Percentiles rank a stretch among this genome's conserved stretches.
Conservation (phyloP, 2,888 invertebrate species). For the Harpalus rufipes region DNA sequence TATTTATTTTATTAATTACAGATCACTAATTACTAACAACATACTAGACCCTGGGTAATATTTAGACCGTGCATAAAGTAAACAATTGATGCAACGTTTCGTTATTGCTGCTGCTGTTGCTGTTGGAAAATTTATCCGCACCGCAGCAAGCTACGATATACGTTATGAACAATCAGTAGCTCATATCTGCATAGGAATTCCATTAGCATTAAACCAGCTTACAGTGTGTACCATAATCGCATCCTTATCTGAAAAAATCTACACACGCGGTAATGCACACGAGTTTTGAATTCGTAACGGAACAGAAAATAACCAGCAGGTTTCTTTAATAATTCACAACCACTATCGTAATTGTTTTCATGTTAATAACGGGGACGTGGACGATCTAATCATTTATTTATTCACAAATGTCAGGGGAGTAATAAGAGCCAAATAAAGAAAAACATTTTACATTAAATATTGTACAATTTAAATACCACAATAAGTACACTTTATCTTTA, state of each 20-base stretch:
- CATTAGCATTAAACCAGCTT: constrained; percentile 39
- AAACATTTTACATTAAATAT: not conserved
- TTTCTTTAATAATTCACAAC: constrained; percentile 15
- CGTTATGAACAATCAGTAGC: not conserved
- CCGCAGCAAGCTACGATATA: not conserved
- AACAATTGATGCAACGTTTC: constrained; percentile 14
- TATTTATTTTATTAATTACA: constrained; percentile 12
- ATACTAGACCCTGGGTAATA: not conserved
- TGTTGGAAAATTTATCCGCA: not conserved
- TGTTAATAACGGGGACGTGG: not conserved
- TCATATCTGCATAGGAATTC: constrained; percentile 60
- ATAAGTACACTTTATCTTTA: not conserved
- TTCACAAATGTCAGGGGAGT: constrained; percentile 7
- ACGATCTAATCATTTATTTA: constrained; percentile 16
- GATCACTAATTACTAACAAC: not conserved
- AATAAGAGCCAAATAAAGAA: constrained; percentile 7
- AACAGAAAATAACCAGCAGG: not conserved
- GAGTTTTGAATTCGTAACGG: constrained; percentile 5
- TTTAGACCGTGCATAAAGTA: constrained; percentile 23
- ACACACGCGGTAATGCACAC: constrained; percentile 13
- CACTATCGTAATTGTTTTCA: constrained; percentile 32
- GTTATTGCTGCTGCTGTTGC: constrained; percentile 6
- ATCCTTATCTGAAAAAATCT: constrained; percentile 6
- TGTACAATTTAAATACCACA: not conserved
- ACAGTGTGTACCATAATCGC: not conserved